Base-by-base conservation (phyloP, 2,797 vertebrate genomes). In the Melanotaenia pygmaea region DNA sequence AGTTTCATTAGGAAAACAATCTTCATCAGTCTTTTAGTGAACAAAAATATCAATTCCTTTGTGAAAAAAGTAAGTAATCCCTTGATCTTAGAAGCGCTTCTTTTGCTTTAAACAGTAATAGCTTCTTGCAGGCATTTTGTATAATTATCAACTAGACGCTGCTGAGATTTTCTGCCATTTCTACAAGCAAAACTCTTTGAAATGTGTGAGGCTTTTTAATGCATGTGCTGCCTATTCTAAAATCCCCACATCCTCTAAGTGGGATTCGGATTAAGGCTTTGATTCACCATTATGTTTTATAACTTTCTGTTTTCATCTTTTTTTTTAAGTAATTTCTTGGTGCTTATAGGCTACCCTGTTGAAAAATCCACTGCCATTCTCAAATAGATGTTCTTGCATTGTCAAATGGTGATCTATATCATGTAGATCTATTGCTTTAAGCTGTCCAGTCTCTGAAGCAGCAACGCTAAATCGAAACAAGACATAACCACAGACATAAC, bases 71-170 rank as follows among this genome's bases (percentile, higher is more conserved):
- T 34, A 61, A 43, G 35, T 59, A 32, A 54, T 35, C 47, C 59
- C 20, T 62, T 45, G 28, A 51, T 37, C 53, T 56, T 40, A 71
- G 60, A 64, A 45, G 59, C 59, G 34, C 13, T 0, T 58, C 24
- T 35, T 40, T 34, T 4, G 30, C 16, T 43, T 56, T 63, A 57
- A n/a, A 38, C 38, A 57, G 28, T 35, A 64, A 71, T 57, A 28
- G 30, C 54, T 70, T 70, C 26, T 62, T 60, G 59, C 57, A 38
- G 68, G 20, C 28, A 50, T 71, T 71, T 57, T 64, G n/a, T 32
- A 64, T 64, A 58, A 58, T 57, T 64, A 56, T 47, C 32, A 30
- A 22, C n/a, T 24, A 54, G 47, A 34, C 68, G 51, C 32, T 56
- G 37, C 34, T 54, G 9, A 62, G 45, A 64, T n/a, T 63, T 72